Evolutionary conservation across 2,797 vertebrate species (phyloP).

Genomic region (Artibeus jamaicensis): DNA sequence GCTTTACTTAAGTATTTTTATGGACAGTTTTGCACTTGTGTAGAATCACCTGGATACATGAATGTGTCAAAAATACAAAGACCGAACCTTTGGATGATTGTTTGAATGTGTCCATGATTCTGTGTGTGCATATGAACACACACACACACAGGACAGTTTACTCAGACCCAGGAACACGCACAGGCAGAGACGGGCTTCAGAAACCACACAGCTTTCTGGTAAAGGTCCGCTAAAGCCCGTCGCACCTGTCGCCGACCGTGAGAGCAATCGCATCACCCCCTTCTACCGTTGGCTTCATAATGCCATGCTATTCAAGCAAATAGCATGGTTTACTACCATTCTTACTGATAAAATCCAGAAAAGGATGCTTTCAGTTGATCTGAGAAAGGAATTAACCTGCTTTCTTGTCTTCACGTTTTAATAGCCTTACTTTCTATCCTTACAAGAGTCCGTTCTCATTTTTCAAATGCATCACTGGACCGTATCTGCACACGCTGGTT

Average conservation of each 20-base stretch:
- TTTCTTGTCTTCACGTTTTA: not conserved
- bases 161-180: not conserved
- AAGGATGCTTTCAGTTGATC: not conserved
- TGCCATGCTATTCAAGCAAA: not conserved
- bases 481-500: not conserved
- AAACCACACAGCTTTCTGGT: not conserved
- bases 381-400: not conserved
- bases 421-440: not conserved
- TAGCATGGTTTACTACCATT: not conserved
- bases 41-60: not conserved
- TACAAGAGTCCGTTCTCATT: not conserved
- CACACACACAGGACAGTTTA: not conserved
- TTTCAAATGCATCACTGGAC: not conserved
- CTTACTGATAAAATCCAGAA: slow-evolving; percentile 20
- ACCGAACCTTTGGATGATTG: not conserved
- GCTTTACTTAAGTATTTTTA: not conserved
- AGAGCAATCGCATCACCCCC: not conserved
- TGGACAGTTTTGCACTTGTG: slow-evolving; percentile 21
- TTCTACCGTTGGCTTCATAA: not conserved
- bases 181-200: not conserved
- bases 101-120: not conserved
- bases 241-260: not conserved
- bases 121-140: not conserved
- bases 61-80: not conserved
- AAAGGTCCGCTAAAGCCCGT: not conserved